A percentile compares a stretch with the other conserved stretches of the same genome.
Conservation (phyloP, 2,797 vertebrate species). For the Lepilemur ruficaudatus region DNA sequence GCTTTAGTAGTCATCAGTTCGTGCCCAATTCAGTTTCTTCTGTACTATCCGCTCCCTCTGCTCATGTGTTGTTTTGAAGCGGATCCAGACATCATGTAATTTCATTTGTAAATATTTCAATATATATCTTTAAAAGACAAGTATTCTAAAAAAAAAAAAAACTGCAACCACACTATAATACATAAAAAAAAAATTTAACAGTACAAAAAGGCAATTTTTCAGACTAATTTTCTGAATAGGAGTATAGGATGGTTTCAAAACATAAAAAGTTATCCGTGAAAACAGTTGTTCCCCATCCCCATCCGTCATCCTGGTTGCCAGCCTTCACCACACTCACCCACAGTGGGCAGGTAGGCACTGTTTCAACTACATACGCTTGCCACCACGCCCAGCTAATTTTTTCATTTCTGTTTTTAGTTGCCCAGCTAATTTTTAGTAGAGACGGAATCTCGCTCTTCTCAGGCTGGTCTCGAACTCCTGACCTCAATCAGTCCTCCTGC, state of each 20-base stretch:
- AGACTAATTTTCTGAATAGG: background rate
- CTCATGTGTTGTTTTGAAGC: background rate
- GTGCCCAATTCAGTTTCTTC: background rate
- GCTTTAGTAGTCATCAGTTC: background rate
- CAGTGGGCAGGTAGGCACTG: background rate
- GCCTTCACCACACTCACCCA: background rate
- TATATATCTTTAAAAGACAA: background rate
- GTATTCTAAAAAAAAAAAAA: background rate
- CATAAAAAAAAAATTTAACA: background rate
- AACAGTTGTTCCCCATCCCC: background rate
- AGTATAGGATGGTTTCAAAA: background rate
- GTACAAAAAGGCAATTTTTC: background rate
- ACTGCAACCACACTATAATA: background rate
- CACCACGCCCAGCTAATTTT: no score
- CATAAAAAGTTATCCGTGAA: background rate
- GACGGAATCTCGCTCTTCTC: no score
- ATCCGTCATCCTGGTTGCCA: background rate
- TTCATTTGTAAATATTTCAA: conserved; percentile 1
- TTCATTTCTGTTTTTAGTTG: no score
- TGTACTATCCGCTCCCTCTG: background rate
- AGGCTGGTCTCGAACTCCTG: no score
- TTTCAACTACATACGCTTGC: background rate
- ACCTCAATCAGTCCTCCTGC: no score
- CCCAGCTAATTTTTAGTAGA: no score
- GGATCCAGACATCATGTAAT: background rate